A percentile compares a stretch with the other conserved stretches of the same genome.
phyloP scores from a whole-genome alignment of 1,140 invertebrate genomes.

The Linepithema humile region DNA sequence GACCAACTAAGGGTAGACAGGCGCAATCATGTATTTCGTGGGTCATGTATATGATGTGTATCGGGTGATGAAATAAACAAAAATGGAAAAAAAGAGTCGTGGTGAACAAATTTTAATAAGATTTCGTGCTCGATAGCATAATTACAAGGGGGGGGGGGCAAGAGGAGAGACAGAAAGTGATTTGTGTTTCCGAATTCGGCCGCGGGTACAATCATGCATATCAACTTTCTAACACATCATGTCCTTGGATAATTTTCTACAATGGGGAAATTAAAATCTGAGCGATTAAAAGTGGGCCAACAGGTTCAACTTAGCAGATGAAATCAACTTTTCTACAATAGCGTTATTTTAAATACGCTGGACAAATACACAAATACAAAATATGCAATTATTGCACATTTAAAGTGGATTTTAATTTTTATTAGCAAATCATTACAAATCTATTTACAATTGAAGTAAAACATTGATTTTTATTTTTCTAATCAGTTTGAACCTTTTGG shows the following conservation, averaged over 20 bases:
- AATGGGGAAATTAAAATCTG: constrained; percentile 3
- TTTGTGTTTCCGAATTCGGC: constrained; percentile 35
- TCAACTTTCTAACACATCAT: constrained; percentile 69
- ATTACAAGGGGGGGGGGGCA: constrained; percentile 52
- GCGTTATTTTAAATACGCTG: background rate
- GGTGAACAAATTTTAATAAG: constrained; percentile 72
- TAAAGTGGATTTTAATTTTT: no score
- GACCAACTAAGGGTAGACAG: constrained; percentile 75
- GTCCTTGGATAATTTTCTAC: background rate
- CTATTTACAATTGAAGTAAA: no score
- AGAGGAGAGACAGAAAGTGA: background rate
- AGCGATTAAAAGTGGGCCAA: constrained; percentile 1
- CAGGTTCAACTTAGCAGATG: background rate
- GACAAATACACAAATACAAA: no score
- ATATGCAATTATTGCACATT: no score
- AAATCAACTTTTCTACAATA: background rate
- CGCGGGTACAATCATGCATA: constrained; percentile 77
- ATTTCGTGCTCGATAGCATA: constrained; percentile 72
- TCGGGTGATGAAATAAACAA: constrained; percentile 58
- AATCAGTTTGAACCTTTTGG: background rate
- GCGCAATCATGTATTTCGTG: constrained; percentile 66
- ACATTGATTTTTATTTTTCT: background rate
- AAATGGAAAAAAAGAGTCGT: constrained; percentile 50
- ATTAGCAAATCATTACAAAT: no score
- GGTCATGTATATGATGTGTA: constrained; percentile 42